A percentile compares a stretch with the other conserved stretches of the same genome.
phyloP scores from a whole-genome alignment of 1,140 invertebrate genomes.

The Dendroctonus valens region DNA sequence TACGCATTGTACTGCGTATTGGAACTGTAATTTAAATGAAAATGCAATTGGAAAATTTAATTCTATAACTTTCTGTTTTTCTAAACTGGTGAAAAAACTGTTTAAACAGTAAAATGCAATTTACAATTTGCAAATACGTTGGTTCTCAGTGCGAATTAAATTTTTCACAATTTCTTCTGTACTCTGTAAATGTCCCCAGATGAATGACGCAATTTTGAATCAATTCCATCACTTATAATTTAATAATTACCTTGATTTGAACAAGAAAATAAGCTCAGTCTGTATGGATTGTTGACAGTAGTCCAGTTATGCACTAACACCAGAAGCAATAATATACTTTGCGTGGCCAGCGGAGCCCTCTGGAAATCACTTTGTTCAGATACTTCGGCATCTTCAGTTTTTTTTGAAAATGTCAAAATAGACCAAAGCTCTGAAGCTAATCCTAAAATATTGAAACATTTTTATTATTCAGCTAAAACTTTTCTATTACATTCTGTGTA shows the following conservation, averaged over 20 bases:
- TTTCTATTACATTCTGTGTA: neutral
- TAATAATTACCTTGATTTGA: slow-evolving; percentile 62
- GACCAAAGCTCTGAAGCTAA: slow-evolving; percentile 78
- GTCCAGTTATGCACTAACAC: slow-evolving; percentile 91
- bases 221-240: no score
- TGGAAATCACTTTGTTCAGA: slow-evolving; percentile 48
- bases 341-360: slow-evolving; percentile 76
- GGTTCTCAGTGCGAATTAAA: no score
- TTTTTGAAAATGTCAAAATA: slow-evolving; percentile 55
- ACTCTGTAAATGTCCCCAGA: no score
- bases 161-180: no score
- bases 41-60: no score
- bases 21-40: no score
- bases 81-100: no score
- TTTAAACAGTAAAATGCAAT: no score
- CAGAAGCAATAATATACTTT: slow-evolving; percentile 83
- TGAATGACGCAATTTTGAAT: no score
- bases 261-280: slow-evolving; percentile 81
- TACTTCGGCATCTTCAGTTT: slow-evolving; percentile 50
- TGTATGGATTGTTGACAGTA: slow-evolving; percentile 74
- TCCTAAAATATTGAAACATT: slow-evolving; percentile 30
- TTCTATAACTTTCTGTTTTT: no score
- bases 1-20: no score
- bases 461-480: neutral
- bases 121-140: no score